phyloP scores from a whole-genome alignment of 1,140 invertebrate genomes.

The Carcinoscorpius rotundicauda region DNA sequence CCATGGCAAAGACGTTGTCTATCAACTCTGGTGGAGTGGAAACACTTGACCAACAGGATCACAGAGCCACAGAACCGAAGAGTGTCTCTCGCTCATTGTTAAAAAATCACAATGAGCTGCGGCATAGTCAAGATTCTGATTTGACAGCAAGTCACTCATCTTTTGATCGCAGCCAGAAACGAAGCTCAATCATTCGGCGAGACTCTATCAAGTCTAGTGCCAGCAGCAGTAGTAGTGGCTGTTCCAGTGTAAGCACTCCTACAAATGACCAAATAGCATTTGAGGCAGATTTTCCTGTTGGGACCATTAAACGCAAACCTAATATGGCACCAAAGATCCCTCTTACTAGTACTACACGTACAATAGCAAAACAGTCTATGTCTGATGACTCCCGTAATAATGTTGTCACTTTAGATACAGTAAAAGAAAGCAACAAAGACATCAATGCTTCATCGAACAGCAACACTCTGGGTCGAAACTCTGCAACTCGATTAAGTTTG shows the following conservation, averaged over 20 bases:
- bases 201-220: constrained; percentile 24
- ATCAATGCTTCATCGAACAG: background rate
- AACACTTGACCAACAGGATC: too few relatives aligned
- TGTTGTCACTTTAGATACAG: constrained; percentile 5
- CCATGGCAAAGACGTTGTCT: constrained; percentile 24
- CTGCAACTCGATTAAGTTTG: constrained; percentile 23
- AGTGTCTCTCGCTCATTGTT: too few relatives aligned
- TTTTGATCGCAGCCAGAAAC: constrained; percentile 16
- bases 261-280: constrained; percentile 35
- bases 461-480: constrained; percentile 18
- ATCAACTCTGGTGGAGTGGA: too few relatives aligned
- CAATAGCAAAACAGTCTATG: constrained; percentile 32
- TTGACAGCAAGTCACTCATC: too few relatives aligned
- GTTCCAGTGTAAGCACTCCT: constrained; percentile 34
- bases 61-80: too few relatives aligned
- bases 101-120: too few relatives aligned
- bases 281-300: constrained; percentile 51
- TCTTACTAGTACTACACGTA: constrained; percentile 76
- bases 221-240: constrained; percentile 26
- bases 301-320: constrained; percentile 30
- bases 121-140: too few relatives aligned
- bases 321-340: constrained; percentile 49
- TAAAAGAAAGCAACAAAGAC: constrained; percentile 5
- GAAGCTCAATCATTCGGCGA: constrained; percentile 13
- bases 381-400: constrained; percentile 2